Conservation (phyloP, 2,888 invertebrate species). For the Trissonchulus latispiculum region DNA sequence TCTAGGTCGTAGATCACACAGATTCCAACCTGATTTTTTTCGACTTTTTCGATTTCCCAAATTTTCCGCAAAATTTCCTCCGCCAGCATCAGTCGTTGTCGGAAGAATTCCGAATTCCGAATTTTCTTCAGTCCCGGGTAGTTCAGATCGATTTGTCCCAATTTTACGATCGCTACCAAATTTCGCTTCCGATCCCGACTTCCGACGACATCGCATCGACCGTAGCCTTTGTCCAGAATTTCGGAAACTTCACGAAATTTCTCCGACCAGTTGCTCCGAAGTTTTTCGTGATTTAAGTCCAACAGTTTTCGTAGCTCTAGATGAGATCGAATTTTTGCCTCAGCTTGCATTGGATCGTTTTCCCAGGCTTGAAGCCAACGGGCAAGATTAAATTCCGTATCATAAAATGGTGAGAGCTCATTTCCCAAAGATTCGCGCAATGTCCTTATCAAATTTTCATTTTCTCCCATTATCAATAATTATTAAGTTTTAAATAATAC, state of each 20-base stretch:
- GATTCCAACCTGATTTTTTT: neutral
- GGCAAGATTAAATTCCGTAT: neutral
- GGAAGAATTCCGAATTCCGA: neutral
- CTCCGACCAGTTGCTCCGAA: neutral
- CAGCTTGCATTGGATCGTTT: neutral
- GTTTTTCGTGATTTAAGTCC: neutral
- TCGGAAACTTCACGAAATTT: neutral
- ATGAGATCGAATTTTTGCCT: neutral
- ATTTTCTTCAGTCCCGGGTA: neutral
- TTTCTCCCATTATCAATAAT: no score
- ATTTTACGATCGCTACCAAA: neutral
- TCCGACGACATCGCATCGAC: neutral
- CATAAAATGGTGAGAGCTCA: no score
- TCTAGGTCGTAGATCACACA: neutral
- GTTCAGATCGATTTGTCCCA: neutral
- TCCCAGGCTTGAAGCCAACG: neutral
- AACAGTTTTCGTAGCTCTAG: neutral
- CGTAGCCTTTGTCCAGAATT: neutral
- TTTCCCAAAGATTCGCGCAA: no score
- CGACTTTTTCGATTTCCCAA: neutral
- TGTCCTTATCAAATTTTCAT: no score
- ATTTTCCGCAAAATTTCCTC: neutral
- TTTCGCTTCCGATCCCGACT: neutral
- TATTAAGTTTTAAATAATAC: no score
- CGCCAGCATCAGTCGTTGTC: neutral